phyloP scores from a whole-genome alignment of 2,797 vertebrate species.

The Phylloscopus collybita region DNA sequence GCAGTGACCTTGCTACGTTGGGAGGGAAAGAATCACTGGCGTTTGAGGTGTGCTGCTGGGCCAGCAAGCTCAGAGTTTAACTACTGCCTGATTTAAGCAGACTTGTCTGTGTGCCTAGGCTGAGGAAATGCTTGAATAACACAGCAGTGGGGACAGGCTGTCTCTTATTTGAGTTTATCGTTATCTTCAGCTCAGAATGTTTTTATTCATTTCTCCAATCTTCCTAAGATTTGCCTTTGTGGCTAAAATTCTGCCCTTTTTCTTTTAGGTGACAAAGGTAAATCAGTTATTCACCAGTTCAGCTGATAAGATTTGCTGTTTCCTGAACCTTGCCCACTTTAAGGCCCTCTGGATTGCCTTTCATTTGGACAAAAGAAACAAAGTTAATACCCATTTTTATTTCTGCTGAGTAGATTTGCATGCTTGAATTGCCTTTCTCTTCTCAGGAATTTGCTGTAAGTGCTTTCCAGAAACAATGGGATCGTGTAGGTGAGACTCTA shows the following conservation, averaged over 20 bases:
- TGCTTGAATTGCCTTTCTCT: background rate
- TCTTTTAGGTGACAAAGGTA: background rate
- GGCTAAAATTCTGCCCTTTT: background rate
- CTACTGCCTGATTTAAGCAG: background rate
- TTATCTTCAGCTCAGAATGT: background rate
- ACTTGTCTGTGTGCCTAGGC: background rate
- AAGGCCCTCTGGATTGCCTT: background rate
- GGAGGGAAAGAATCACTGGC: background rate
- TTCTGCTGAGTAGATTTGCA: background rate
- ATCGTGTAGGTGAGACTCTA: background rate
- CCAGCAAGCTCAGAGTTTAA: background rate
- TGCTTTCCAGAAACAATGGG: background rate
- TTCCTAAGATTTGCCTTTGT: background rate
- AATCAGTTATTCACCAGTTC: background rate
- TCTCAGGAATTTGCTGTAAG: background rate
- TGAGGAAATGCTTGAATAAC: background rate
- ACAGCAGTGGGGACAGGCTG: background rate
- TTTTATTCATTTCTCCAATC: background rate
- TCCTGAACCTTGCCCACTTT: background rate
- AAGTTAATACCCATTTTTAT: background rate
- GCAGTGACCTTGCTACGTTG: background rate
- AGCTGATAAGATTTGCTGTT: background rate
- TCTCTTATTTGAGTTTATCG: background rate
- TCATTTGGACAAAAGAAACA: background rate
- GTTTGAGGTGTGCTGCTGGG: background rate